Base-by-base conservation (phyloP, 2,113 vertebrate species). In the Paralichthys olivaceus region DNA sequence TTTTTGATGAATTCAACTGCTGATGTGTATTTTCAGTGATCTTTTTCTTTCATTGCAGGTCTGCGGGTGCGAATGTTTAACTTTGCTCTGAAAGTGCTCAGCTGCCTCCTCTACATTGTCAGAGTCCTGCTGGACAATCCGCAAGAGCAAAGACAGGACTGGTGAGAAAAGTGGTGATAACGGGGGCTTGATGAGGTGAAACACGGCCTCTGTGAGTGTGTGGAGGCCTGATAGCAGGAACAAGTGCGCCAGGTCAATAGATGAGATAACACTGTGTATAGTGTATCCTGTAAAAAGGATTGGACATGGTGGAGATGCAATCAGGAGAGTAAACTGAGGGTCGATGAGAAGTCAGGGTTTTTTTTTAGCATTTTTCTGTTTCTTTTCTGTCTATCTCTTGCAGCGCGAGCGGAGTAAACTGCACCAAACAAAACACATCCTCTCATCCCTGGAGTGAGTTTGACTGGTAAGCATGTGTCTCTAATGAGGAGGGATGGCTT, bases 71-170 rank as follows among this genome's bases (percentile, higher is more conserved):
- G 95, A 83, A 94, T 96, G 90, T 96, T 96, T 86, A 96, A 96
- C 88, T 95, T 96, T 86, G 87, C 94, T 51, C 90, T 96, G 26
- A 96, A 96, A 90, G 91, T 96, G 80, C 90, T 96, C 66, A 96
- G 95, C 91, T 96, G 95, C 83, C 91, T 96, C 78, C 94, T 96
- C 37, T 96, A 96, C 87, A 96, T 96, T n/a, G 84, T 95, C 79
- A 86, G 95, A 84, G 95, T 96, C 55, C 86, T 96, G 22, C 83
- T 96, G 81, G 95, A 96, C 69, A 94, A 96, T 84, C 95, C 94
- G 0, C 92, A 88, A 59, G 93, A 93, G 57, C 84, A 87, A 45
- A 89, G 81, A 71, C 92, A 90, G 22, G 91, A 93, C 64, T 95
- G 95, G 95, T 95, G 91, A 95, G 94, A 68, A 26, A 76, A 51